phyloP scores from a whole-genome alignment of 2,113 vertebrate species.

The Chaetops frenatus region DNA sequence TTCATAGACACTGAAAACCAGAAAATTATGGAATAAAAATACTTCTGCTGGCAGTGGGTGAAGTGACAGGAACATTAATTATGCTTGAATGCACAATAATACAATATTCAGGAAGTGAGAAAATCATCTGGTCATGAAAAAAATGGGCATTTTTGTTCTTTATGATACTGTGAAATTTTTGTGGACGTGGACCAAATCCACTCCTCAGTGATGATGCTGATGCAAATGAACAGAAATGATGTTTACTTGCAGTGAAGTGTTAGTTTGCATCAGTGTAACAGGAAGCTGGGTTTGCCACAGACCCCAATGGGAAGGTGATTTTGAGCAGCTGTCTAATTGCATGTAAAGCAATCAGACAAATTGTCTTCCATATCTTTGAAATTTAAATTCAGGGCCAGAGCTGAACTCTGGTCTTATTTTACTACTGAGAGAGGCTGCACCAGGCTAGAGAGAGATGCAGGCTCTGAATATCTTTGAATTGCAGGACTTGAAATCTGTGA shows the following conservation, averaged over 20 bases:
- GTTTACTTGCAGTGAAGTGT: not conserved
- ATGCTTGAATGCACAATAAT: not conserved
- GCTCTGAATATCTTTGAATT: not conserved
- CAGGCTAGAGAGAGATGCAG: not conserved
- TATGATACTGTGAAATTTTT: not conserved
- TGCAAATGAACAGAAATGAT: not conserved
- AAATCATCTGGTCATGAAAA: not conserved
- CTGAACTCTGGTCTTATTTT: not conserved
- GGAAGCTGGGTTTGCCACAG: not conserved
- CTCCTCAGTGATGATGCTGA: not conserved
- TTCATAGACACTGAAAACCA: slow-evolving; percentile 4
- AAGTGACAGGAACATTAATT: slow-evolving; percentile 36
- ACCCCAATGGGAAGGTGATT: not conserved
- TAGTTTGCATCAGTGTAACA: not conserved
- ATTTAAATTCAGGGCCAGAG: not conserved
- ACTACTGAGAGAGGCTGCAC: not conserved
- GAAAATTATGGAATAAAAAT: slow-evolving; percentile 38
- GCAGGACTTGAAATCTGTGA: not conserved
- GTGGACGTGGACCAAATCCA: not conserved
- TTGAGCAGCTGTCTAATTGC: not conserved
- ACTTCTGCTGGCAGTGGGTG: not conserved
- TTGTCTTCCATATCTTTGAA: not conserved
- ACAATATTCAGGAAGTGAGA: not conserved
- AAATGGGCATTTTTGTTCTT: not conserved
- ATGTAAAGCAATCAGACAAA: not conserved